Evolutionary conservation across 2,888 invertebrate species (phyloP), one percentile per base, ranked within the genome.

Genomic region (Cryptocephalus primarius): DNA sequence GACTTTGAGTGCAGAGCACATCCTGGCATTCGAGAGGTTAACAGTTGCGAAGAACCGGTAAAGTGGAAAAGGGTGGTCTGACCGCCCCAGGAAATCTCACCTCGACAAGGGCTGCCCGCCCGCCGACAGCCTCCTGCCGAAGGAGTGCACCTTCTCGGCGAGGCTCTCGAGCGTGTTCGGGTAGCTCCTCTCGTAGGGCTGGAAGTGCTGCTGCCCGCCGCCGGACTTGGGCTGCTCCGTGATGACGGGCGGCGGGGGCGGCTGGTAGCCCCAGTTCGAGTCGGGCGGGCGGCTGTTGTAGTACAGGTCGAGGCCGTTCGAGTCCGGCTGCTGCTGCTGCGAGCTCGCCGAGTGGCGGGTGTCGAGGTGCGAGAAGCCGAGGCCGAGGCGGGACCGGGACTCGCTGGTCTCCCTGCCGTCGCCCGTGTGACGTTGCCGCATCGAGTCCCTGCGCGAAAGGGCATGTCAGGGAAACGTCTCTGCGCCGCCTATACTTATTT

Each of bases 91-190:
- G n/a, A n/a, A n/a, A n/a, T n/a, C 22, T 6, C 6, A 22, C 22
- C 22, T 22, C 3, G 22, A 22, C 22, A 74, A 63, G 3, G 75
- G 73, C 55, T 76, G 76, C 55, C 72, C 74, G n/a, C 82, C 82
- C 13, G 82, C 79, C n/a, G 82, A 82, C 79, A 83, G 80, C 51
- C 83, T 74, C 42, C 82, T 68, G 4, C 74, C 75, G 70, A 88
- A 90, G 45, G 90, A 85, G 68, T 92, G 92, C 46, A 92, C 91
- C 72, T 91, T 91, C 68, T 93, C 92, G 6, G 92, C 91, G 45
- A 93, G 76, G 61, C 90, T 91, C 67, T 92, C 92, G 55, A 92
- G 70, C 1, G 92, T 92, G 66, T 91, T 91, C 2, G 88, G 88
- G 65, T 87, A 87, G 47, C 80, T 82, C 52, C 90, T 78, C 65